Percentiles rank a stretch among this genome's conserved stretches.
Evolutionary conservation across 2,888 invertebrate genomes (phyloP).

Genomic region (Sericinus montela): DNA sequence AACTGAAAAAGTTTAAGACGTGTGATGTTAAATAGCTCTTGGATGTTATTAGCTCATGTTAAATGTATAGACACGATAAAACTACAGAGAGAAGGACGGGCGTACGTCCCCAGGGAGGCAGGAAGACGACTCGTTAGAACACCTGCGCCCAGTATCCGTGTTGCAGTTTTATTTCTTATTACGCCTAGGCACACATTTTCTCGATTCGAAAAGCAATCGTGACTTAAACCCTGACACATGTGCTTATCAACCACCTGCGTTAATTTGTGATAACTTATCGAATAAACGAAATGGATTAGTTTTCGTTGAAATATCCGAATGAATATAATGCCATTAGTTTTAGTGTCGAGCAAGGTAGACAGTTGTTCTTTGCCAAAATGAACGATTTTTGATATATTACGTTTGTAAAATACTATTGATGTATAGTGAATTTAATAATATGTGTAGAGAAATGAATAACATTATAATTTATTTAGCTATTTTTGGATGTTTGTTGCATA

Average conservation of each 20-base stretch:
- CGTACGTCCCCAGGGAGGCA: conserved; percentile 24
- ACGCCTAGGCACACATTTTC: conserved; percentile 21
- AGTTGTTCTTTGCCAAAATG: conserved; percentile 2
- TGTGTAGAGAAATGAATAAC: conserved; percentile 16
- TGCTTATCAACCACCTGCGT: conserved; percentile 57
- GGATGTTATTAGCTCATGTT: conserved; percentile 48
- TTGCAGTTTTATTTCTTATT: conserved; percentile 25
- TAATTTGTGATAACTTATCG: conserved; percentile 56
- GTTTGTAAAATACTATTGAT: background rate
- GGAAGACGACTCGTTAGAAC: conserved; percentile 18
- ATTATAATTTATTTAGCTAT: conserved; percentile 4
- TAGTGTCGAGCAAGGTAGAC: background rate
- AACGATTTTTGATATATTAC: conserved; percentile 2
- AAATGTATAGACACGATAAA: conserved; percentile 44
- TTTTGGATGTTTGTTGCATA: conserved; percentile 21
- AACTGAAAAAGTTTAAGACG: too few relatives aligned
- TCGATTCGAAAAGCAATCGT: conserved; percentile 20
- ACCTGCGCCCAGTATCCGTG: conserved; percentile 34
- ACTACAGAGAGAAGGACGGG: conserved; percentile 30
- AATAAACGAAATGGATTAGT: conserved; percentile 32
- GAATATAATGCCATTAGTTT: conserved; percentile 14
- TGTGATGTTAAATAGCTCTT: conserved; percentile 4
- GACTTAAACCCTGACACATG: conserved; percentile 19
- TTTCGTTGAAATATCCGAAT: conserved; percentile 28
- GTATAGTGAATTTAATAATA: too few relatives aligned